Percentiles rank a stretch among this genome's conserved stretches.
Conservation (phyloP, 1,140 invertebrate genomes). For the Leucophenga varia region DNA sequence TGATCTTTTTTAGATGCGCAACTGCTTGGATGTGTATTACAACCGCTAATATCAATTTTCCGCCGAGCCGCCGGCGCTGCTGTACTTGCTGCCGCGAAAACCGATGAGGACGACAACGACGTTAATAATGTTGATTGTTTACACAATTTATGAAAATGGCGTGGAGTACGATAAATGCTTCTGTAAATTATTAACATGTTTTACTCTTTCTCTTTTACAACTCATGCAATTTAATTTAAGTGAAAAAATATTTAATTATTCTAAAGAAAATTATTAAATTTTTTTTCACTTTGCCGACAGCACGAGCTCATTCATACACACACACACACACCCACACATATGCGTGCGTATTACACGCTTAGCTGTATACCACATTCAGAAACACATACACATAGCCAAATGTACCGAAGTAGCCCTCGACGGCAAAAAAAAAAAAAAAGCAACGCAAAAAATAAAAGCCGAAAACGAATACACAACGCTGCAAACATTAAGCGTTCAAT, state of each 20-base stretch:
- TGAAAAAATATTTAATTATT: constrained; percentile 8
- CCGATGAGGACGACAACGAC: neutral
- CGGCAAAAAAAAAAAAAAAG: too few relatives aligned
- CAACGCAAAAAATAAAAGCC: too few relatives aligned
- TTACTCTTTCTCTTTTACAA: too few relatives aligned
- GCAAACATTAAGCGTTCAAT: too few relatives aligned
- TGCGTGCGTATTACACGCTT: constrained; percentile 11
- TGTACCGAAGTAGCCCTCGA: too few relatives aligned
- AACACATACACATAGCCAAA: too few relatives aligned
- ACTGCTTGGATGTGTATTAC: too few relatives aligned
- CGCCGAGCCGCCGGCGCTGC: constrained; percentile 6
- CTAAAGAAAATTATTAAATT: constrained; percentile 16
- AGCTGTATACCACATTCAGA: too few relatives aligned
- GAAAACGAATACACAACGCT: too few relatives aligned
- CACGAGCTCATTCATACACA: constrained; percentile 35
- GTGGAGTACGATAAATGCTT: constrained; percentile 38
- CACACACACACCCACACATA: constrained; percentile 10
- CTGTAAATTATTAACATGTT: constrained; percentile 47
- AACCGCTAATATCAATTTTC: constrained; percentile 19
- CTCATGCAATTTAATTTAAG: too few relatives aligned
- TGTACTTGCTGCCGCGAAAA: constrained; percentile 10
- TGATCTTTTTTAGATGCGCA: too few relatives aligned
- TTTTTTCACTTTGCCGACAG: constrained; percentile 19
- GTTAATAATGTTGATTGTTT: constrained; percentile 17
- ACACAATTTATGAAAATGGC: constrained; percentile 21